A percentile compares a stretch with the other conserved stretches of the same genome.
These are phyloP conservation scores for Melanotaenia nigrans DNA, from an alignment of 2,797 vertebrate genomes.

Conservation along the genomic window DNA sequence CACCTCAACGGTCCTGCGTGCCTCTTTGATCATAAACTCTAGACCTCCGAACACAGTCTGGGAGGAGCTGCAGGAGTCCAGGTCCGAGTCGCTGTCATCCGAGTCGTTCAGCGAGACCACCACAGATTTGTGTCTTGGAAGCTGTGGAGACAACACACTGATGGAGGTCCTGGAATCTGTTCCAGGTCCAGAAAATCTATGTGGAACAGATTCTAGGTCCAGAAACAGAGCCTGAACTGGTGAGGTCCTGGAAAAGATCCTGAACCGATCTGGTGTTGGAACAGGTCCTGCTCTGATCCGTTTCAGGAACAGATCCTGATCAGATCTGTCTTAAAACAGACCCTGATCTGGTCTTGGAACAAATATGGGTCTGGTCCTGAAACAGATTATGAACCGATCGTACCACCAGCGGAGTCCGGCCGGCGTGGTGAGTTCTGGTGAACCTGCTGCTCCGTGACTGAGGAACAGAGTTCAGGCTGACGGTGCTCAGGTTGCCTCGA, in stretches of 20 bases:
- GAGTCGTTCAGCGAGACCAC: conserved; percentile 94
- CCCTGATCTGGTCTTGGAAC: not conserved
- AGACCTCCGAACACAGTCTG: conserved; percentile 90
- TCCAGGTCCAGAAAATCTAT: not conserved
- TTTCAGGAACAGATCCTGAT: not conserved
- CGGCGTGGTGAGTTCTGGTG: conserved; percentile 83
- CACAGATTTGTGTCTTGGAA: conserved; percentile 95
- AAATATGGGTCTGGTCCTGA: not conserved
- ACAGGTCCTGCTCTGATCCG: too few species aligned
- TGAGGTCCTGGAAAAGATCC: not conserved
- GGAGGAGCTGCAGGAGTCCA: conserved; percentile 83
- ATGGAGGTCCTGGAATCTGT: not conserved
- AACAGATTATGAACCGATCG: not conserved
- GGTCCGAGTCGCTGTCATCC: conserved; percentile 94
- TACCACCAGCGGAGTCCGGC: conserved; percentile 90
- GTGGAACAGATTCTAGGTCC: not conserved
- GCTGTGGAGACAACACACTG: conserved; percentile 71
- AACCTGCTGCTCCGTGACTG: conserved; percentile 87
- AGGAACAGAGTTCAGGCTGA: conserved; percentile 88
- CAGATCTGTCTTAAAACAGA: not conserved
- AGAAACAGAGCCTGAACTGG: not conserved
- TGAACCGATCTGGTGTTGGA: not conserved
- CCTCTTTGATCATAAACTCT: conserved; percentile 99
- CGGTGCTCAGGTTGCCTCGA: conserved; percentile 86
- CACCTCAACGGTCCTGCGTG: conserved; percentile 94